phyloP scores from a whole-genome alignment of 2,113 vertebrate species.

The Loxodonta africana region DNA sequence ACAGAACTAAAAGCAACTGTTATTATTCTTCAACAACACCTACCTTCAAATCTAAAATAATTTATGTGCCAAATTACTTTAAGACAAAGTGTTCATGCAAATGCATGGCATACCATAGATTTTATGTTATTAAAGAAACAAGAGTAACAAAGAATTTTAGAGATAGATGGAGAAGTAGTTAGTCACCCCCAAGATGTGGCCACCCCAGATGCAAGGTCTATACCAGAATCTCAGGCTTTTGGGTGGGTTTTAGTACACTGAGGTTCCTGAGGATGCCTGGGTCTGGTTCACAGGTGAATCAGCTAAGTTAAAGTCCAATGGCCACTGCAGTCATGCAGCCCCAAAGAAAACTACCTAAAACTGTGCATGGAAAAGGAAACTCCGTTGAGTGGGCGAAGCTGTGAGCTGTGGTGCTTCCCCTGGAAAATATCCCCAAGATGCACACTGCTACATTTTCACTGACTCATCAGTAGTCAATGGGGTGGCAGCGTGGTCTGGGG shows the following conservation, averaged over 20 bases:
- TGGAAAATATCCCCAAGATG: neutral
- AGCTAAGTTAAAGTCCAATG: neutral
- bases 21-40: constrained; percentile 15
- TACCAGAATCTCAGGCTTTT: neutral
- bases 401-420: neutral
- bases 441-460: neutral
- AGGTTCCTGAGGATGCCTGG: neutral
- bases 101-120: neutral
- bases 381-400: neutral
- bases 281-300: neutral
- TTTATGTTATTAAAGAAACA: neutral
- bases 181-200: neutral
- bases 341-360: neutral
- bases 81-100: neutral
- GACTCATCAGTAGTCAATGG: neutral
- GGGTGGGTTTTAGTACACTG: neutral
- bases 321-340: neutral
- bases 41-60: neutral
- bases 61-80: neutral
- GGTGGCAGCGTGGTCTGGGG: neutral
- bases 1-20: neutral
- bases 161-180: neutral
- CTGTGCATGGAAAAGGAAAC: neutral
- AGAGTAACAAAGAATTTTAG: neutral
- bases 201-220: neutral